Evolutionary conservation across 2,888 invertebrate genomes (phyloP).

Genomic region (Macrophya annulata): DNA sequence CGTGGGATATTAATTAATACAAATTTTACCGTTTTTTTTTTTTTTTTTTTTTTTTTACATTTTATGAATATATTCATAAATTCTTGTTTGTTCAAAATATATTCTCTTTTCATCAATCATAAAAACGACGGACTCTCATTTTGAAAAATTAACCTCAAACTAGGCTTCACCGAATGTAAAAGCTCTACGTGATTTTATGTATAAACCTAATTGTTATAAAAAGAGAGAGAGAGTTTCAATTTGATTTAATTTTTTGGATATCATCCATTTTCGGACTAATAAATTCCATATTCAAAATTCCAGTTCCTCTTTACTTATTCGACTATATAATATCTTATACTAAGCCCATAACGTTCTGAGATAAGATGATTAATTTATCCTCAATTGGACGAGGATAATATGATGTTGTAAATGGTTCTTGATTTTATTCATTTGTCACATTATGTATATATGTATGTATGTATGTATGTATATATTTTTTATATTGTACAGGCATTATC

Average conservation of each 20-base stretch:
- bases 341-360: not conserved
- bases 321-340: no score
- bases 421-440: not conserved
- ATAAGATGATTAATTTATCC: not conserved
- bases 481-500: not conserved
- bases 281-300: not conserved
- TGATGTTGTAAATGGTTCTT: not conserved
- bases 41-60: not conserved
- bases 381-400: not conserved
- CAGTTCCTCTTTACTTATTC: no score
- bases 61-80: not conserved
- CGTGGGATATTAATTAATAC: conserved; percentile 44
- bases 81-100: not conserved
- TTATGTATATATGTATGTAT: not conserved
- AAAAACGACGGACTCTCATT: not conserved
- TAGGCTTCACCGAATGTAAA: no score
- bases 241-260: not conserved
- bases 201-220: not conserved
- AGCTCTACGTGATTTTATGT: not conserved
- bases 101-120: conserved; percentile 21
- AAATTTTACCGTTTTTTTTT: not conserved
- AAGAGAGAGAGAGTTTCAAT: not conserved
- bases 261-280: not conserved
- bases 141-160: not conserved
- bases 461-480: not conserved